Evolutionary conservation across 1,140 invertebrate genomes (phyloP).

Genomic region (Macrosteles quadrilineatus): DNA sequence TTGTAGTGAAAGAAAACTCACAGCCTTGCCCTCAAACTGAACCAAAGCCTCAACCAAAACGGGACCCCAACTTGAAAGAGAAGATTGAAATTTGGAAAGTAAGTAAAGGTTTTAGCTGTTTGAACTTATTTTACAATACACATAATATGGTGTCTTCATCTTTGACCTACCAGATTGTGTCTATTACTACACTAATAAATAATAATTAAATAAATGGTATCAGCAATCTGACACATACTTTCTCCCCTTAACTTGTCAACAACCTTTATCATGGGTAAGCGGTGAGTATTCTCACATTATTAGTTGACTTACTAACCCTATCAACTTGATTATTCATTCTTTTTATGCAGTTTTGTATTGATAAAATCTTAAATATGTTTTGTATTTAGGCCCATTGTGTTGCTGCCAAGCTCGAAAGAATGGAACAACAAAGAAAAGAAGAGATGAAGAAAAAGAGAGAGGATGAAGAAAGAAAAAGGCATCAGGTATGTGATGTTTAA

Average conservation of each 20-base stretch:
- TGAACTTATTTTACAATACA: neutral
- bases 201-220: too few relatives aligned
- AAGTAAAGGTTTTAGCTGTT: neutral
- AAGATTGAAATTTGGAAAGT: slow-evolving; percentile 22
- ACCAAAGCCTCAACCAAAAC: neutral
- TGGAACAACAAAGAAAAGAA: neutral
- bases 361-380: neutral
- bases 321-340: neutral
- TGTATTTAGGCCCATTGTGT: neutral
- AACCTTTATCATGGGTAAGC: too few relatives aligned
- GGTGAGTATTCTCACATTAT: neutral
- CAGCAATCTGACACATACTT: too few relatives aligned
- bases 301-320: neutral
- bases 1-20: neutral
- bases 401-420: neutral
- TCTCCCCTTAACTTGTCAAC: too few relatives aligned
- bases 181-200: neutral
- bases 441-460: neutral
- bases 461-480: slow-evolving; percentile 4
- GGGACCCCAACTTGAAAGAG: slow-evolving; percentile 6
- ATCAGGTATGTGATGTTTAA: neutral
- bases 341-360: neutral
- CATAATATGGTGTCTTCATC: neutral
- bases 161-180: neutral
- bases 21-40: neutral